Evolutionary conservation across 2,797 vertebrate genomes (phyloP), one percentile per base, ranked within the genome.

Genomic region (Tragelaphus oryx): DNA sequence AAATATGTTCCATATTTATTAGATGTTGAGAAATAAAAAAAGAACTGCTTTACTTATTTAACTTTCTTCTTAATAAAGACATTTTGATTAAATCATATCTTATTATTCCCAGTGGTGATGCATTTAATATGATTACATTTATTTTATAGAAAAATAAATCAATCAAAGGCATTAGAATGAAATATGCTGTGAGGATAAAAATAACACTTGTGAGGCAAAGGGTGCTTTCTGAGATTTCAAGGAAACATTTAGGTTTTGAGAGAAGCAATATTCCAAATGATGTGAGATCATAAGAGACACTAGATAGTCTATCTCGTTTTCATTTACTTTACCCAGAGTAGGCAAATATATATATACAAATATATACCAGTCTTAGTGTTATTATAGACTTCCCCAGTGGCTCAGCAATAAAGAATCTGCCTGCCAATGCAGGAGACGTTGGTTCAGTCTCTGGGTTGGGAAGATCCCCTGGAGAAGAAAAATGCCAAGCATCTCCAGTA

Each of bases 91-190:
- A 95, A 68, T 94, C 95, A 93, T 54, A 28, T 37, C 11, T 62
- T 95, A 97, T 97, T 93, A 62, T 37, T 91, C 78, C 84, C 14
- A 96, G 93, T 92, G 68, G 83, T 95, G 95, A 95, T 96, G 87
- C 94, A 96, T 96, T 97, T 97, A 93, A n/a, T 78, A 91, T 59
- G 74, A 89, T 83, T 48, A 97, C 87, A 96, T 28, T 75, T 55
- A 4, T 30, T 12, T 82, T n/a, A 37, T 22, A 62, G 3, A 54
- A 33, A 54, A 17, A 50, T n/a, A 59, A 91, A 4, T n/a, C 30
- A 82, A 26, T 81, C 55, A 55, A 74, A 3, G 48, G 26, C 2
- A 4, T 24, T 16, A 81, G n/a, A 37, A 75, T 33, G 6, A 68
- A 95, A 46, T 33, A 52, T 46, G 68, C 3, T 52, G 8, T 79